phyloP scores from a whole-genome alignment of 2,888 invertebrate species.

The Steinernema carpocapsae region DNA sequence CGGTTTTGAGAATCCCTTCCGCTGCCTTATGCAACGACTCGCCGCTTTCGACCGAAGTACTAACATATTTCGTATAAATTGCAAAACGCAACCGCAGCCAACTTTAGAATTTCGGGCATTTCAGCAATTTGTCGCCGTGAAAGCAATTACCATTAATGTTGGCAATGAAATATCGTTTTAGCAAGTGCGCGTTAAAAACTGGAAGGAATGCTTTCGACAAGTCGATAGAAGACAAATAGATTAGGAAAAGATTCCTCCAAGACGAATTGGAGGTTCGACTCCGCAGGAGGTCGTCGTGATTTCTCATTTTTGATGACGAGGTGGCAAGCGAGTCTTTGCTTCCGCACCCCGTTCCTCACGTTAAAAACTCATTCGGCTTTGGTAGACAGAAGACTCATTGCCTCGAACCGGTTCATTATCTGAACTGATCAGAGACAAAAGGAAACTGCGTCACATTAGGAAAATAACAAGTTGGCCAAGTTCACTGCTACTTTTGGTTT shows the following conservation, averaged over 20 bases:
- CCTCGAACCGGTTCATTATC: background rate
- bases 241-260: background rate
- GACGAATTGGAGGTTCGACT: background rate
- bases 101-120: background rate
- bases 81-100: background rate
- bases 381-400: background rate
- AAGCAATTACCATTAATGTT: constrained; percentile 29
- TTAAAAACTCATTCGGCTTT: background rate
- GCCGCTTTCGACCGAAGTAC: background rate
- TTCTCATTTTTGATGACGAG: constrained; percentile 1
- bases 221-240: background rate
- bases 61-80: background rate
- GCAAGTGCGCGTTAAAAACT: background rate
- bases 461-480: too few relatives aligned
- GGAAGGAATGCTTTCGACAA: background rate
- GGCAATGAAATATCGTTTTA: background rate
- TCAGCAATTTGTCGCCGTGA: constrained; percentile 27
- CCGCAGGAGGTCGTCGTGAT: constrained; percentile 1
- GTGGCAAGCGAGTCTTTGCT: background rate
- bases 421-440: too few relatives aligned
- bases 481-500: too few relatives aligned
- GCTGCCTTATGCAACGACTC: too few relatives aligned
- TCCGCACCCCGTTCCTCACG: background rate
- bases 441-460: too few relatives aligned
- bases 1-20: too few relatives aligned